A percentile compares a stretch with the other conserved stretches of the same genome.
Evolutionary conservation across 2,888 invertebrate species (phyloP).

Genomic region (Limnephilus rhombicus): DNA sequence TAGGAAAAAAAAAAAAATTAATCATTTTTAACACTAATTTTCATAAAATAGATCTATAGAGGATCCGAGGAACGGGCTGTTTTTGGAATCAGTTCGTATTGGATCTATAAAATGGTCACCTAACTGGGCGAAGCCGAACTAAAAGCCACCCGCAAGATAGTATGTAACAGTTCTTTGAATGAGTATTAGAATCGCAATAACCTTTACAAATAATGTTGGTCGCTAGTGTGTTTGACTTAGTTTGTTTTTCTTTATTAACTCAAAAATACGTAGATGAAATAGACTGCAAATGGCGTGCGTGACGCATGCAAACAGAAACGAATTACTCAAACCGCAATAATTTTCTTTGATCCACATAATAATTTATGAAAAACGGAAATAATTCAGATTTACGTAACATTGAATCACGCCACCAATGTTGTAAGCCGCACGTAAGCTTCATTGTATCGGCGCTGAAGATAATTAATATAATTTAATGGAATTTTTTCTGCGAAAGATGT

Average conservation of each 20-base stretch:
- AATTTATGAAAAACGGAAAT: conserved; percentile 28
- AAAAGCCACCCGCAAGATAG: no score
- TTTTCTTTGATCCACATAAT: conserved; percentile 34
- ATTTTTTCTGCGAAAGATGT: background rate
- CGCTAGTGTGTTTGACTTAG: background rate
- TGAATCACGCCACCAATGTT: conserved; percentile 9
- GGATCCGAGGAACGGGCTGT: no score
- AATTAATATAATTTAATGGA: background rate
- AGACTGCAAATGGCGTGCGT: conserved; percentile 3
- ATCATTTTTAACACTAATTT: no score
- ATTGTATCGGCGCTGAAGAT: background rate
- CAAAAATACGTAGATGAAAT: background rate
- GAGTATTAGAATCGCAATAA: no score
- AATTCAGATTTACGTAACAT: conserved; percentile 12
- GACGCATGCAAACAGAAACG: conserved; percentile 19
- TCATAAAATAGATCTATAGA: no score
- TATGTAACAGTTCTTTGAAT: no score
- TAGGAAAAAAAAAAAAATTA: no score
- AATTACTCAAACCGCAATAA: conserved; percentile 21
- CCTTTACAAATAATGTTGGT: background rate
- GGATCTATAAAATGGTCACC: no score
- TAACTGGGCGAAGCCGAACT: no score
- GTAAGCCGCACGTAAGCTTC: background rate
- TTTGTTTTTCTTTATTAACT: background rate
- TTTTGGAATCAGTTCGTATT: no score